Conservation (phyloP, 2,888 invertebrate species). For the Invenusta paracnida region DNA sequence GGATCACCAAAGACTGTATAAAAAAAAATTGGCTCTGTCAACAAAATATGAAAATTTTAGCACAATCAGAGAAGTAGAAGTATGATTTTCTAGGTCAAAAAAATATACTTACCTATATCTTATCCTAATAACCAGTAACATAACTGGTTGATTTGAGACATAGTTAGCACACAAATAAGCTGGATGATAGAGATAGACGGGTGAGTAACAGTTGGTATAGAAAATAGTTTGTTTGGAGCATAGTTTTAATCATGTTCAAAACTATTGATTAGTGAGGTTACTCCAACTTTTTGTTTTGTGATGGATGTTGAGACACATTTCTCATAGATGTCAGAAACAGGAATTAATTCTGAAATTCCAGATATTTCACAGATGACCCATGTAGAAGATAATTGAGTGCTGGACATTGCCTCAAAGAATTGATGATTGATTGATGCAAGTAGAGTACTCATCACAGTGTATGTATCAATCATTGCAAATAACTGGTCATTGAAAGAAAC, state of each 20-base stretch:
- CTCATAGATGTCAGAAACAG: not conserved
- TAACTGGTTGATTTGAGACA: too few relatives aligned
- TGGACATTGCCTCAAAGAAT: not conserved
- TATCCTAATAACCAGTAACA: too few relatives aligned
- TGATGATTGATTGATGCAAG: not conserved
- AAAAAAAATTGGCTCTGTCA: too few relatives aligned
- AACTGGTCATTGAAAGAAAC: not conserved
- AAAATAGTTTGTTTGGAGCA: too few relatives aligned
- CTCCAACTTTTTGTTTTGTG: not conserved
- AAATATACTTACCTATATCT: too few relatives aligned
- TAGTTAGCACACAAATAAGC: too few relatives aligned
- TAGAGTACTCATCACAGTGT: not conserved
- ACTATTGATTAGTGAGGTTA: not conserved
- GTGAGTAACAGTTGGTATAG: too few relatives aligned
- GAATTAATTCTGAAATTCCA: not conserved
- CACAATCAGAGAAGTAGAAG: not conserved
- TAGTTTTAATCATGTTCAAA: slow-evolving; percentile 5
- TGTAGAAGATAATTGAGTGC: not conserved
- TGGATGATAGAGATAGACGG: too few relatives aligned
- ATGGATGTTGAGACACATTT: slow-evolving; percentile 1
- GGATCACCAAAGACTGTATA: too few relatives aligned
- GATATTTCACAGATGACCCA: not conserved
- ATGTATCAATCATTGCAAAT: not conserved
- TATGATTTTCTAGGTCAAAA: too few relatives aligned
- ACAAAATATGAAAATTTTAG: too few relatives aligned